These are phyloP conservation scores for Cotesia chilonis DNA, from an alignment of 1,140 invertebrate genomes.

Conservation along the genomic window DNA sequence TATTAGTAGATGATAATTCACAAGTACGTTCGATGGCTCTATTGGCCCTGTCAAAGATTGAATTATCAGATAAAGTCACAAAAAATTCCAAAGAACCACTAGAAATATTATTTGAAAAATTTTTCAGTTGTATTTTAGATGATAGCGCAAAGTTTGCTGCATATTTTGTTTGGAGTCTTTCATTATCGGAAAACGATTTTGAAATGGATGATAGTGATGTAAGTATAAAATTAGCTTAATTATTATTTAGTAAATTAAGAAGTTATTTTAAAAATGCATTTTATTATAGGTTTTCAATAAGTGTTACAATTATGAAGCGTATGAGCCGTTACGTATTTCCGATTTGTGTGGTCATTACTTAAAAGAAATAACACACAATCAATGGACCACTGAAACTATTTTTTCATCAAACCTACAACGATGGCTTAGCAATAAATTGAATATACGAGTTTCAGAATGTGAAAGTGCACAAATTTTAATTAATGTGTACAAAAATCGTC, in stretches of 20 bases:
- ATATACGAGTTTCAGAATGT: constrained; percentile 34
- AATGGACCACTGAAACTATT: constrained; percentile 30
- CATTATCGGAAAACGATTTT: constrained; percentile 47
- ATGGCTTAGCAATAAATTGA: constrained; percentile 42
- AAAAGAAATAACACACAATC: constrained; percentile 33
- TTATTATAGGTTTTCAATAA: constrained; percentile 58
- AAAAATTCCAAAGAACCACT: constrained; percentile 40
- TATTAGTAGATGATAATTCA: constrained; percentile 52
- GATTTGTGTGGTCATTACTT: constrained; percentile 42
- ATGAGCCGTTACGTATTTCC: constrained; percentile 50
- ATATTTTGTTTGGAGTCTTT: constrained; percentile 52
- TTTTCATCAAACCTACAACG: constrained; percentile 34
- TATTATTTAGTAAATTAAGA: background rate
- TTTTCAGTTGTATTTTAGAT: constrained; percentile 38
- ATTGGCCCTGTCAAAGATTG: constrained; percentile 39
- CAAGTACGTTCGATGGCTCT: constrained; percentile 47
- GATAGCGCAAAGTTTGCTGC: constrained; percentile 38
- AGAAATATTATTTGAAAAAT: constrained; percentile 47
- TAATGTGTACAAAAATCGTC: constrained; percentile 37
- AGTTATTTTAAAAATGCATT: constrained; percentile 7
- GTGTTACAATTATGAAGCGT: constrained; percentile 54
- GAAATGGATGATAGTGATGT: constrained; percentile 59
- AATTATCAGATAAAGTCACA: constrained; percentile 22
- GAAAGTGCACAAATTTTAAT: constrained; percentile 43
- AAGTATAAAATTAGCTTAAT: constrained; percentile 29